A percentile compares a stretch with the other conserved stretches of the same genome.
phyloP scores from a whole-genome alignment of 2,113 vertebrate species.

The Lophotis ruficrista region DNA sequence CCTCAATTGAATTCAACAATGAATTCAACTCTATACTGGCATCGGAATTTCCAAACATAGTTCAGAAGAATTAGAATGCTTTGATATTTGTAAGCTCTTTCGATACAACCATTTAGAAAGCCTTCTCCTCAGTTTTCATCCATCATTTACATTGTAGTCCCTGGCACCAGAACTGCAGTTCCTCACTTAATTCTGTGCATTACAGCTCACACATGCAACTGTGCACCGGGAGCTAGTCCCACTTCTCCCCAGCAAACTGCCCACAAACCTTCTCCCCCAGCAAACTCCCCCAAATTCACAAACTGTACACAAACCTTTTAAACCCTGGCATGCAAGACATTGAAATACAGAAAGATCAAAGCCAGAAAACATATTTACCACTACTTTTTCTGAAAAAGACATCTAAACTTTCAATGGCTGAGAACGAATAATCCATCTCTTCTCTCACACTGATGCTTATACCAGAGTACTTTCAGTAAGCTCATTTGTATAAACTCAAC shows the following conservation, averaged over 20 bases:
- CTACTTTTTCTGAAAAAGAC: not conserved
- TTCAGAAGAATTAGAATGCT: not conserved
- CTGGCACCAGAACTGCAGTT: not conserved
- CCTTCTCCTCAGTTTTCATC: not conserved
- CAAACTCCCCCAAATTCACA: no score
- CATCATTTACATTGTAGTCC: not conserved
- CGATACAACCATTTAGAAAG: not conserved
- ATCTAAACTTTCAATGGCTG: not conserved
- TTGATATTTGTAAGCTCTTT: not conserved
- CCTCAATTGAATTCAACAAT: not conserved
- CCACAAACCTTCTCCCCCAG: not conserved
- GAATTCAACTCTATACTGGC: not conserved
- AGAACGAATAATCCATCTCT: not conserved
- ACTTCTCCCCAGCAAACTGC: not conserved
- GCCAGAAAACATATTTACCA: not conserved
- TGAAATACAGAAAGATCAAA: conserved; percentile 5
- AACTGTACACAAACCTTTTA: not conserved
- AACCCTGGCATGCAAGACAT: not conserved
- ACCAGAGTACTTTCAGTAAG: not conserved
- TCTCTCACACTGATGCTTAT: not conserved
- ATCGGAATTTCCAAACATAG: not conserved
- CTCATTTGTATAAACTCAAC: not conserved
- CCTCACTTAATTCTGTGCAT: not conserved
- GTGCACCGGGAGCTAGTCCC: not conserved
- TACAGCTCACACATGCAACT: not conserved